A percentile compares a stretch with the other conserved stretches of the same genome.
Evolutionary conservation across 2,797 vertebrate species (phyloP).

Genomic region (Sebastiscus tertius): DNA sequence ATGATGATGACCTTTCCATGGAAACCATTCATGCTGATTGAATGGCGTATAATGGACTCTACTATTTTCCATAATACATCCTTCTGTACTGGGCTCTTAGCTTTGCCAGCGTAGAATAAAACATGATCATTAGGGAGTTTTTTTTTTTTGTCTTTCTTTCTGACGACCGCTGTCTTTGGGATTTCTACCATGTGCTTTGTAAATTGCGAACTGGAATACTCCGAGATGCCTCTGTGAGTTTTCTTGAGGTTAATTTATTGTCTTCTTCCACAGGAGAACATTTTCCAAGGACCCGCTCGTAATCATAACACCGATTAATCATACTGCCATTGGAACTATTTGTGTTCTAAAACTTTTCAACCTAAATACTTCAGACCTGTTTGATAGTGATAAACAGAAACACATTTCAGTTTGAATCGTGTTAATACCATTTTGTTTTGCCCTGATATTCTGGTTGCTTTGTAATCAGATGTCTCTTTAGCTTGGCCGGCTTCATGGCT

Average conservation of each 20-base stretch:
- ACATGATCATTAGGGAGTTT: background rate
- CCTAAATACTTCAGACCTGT: no score
- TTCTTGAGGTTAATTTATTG: background rate
- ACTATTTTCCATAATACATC: slow-evolving; percentile 37
- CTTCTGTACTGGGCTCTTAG: slow-evolving; percentile 5
- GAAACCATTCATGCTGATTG: slow-evolving; percentile 54
- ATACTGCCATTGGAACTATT: no score
- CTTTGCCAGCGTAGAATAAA: background rate
- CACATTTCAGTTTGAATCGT: no score
- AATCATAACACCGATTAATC: no score
- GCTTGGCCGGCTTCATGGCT: no score
- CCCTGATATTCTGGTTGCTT: no score
- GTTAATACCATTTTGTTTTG: no score
- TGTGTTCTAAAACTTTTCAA: no score
- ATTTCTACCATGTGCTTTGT: background rate
- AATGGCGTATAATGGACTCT: slow-evolving; percentile 36
- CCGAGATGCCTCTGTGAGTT: background rate
- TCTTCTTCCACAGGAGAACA: background rate
- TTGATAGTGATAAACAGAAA: no score
- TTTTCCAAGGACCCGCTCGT: no score
- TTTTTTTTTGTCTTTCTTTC: background rate
- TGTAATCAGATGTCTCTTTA: no score
- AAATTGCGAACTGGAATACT: background rate
- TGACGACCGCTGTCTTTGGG: slow-evolving; percentile 6
- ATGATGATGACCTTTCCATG: slow-evolving; percentile 74